Conservation (phyloP, 2,888 invertebrate species). For the Nowickia ferox region DNA sequence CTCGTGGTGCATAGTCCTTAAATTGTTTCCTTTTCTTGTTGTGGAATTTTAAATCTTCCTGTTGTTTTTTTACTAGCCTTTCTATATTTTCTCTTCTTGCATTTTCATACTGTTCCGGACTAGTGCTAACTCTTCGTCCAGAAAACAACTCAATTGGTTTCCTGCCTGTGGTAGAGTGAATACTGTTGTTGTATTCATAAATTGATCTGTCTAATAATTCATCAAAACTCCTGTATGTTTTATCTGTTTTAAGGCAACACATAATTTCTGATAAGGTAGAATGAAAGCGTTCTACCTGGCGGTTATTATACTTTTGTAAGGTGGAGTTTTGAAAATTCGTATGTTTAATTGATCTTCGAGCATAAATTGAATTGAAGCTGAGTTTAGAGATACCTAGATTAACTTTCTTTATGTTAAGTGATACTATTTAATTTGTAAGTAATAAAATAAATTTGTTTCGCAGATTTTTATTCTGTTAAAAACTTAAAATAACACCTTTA, state of each 20-base stretch:
- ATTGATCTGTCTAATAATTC: constrained; percentile 55
- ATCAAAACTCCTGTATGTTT: neutral
- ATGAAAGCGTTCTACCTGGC: constrained; percentile 41
- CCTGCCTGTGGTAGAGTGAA: constrained; percentile 53
- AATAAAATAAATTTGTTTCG: too few relatives aligned
- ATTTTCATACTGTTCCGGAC: constrained; percentile 32
- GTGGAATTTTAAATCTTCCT: constrained; percentile 11
- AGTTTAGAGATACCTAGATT: too few relatives aligned
- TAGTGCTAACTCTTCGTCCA: constrained; percentile 5
- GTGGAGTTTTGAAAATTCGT: constrained; percentile 1
- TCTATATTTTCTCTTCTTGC: constrained; percentile 41
- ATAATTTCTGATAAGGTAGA: constrained; percentile 49
- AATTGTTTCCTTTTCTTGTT: neutral
- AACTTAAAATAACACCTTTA: too few relatives aligned
- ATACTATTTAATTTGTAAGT: too few relatives aligned
- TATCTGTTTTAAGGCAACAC: constrained; percentile 45
- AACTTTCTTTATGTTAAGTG: too few relatives aligned
- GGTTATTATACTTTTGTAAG: neutral
- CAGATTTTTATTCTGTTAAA: too few relatives aligned
- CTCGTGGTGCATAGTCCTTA: too few relatives aligned
- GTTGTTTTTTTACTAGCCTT: constrained; percentile 3
- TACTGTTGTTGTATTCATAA: constrained; percentile 57
- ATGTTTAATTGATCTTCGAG: constrained; percentile 40
- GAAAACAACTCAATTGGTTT: constrained; percentile 59
- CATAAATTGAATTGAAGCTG: constrained; percentile 33